Base-by-base conservation (phyloP, 2,888 invertebrate genomes). In the Trachelus tabidus region DNA sequence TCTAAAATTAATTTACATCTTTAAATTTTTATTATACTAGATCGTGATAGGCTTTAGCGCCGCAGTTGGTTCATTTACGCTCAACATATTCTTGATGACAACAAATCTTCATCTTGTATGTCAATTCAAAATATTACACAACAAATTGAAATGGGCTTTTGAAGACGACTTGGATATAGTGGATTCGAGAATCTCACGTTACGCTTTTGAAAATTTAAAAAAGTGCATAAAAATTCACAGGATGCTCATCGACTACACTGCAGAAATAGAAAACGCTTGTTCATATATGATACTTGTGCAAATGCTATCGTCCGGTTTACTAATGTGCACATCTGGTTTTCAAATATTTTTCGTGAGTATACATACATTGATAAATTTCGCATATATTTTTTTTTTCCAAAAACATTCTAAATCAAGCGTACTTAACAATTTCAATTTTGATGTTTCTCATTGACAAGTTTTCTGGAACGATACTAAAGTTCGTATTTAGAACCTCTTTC, bases 61-160 rank as follows among this genome's bases (percentile, higher is more conserved):
- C 12, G 12, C 12, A 4, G 4, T 37, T 12, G 0, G 12, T 12
- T 37, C 37, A 12, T 0, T 37, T 37, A 37, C 37, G 37, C 12
- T 87, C 73, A 86, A 87, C 75, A 86, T 83, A 77, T 79, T 85
- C 4, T 68, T 87, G 11, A 80, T 80, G 71, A 68, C 83, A 9
- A 68, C 82, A 11, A 85, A 84, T 76, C 74, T 86, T 2, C 82
- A 84, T 40, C 76, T 81, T 0, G 83, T 82, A 9, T 83, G 82
- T 15, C 87, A 87, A 77, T 87, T 88, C 79, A 80, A 81, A 35
- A 85, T 87, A 37, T 76, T 87, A 56, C 83, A 84, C 71, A 75
- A 81, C 34, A 78, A 80, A 79, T 74, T 87, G 34, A 82, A 78
- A 73, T 56, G 40, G 40, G 37, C 82, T 12, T 79, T 77, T 0